These are phyloP conservation scores for Drosophila sordidula DNA, from an alignment of 2,888 invertebrate genomes.

Conservation along the genomic window DNA sequence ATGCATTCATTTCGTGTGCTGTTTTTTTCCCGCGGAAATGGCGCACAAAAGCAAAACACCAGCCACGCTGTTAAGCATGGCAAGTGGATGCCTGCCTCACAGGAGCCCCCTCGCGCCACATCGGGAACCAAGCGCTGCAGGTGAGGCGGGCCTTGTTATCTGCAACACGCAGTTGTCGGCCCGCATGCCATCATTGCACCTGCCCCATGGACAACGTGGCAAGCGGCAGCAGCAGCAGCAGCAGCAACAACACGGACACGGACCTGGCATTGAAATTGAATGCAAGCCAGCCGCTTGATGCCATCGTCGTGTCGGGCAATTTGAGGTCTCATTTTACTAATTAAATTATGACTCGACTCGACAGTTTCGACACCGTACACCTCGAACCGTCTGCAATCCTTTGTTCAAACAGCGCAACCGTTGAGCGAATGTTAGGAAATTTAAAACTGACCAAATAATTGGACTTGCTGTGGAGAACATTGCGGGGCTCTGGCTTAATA, in stretches of 20 bases:
- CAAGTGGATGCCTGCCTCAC: constrained; percentile 33
- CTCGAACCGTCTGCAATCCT: constrained; percentile 26
- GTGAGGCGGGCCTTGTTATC: constrained; percentile 57
- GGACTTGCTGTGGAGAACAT: background rate
- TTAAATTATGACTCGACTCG: constrained; percentile 73
- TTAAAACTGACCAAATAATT: constrained; percentile 17
- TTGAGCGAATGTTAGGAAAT: constrained; percentile 10
- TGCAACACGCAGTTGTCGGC: constrained; percentile 63
- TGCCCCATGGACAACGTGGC: constrained; percentile 22
- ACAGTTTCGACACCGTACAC: constrained; percentile 63
- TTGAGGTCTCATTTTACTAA: constrained; percentile 81
- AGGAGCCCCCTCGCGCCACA: constrained; percentile 3
- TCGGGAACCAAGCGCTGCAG: background rate
- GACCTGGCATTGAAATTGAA: constrained; percentile 63
- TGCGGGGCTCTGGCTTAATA: background rate
- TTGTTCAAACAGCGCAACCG: constrained; percentile 12
- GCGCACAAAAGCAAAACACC: constrained; percentile 65
- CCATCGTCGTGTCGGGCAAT: constrained; percentile 55
- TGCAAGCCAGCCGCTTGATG: constrained; percentile 40
- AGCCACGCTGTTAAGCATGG: constrained; percentile 41
- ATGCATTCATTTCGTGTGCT: constrained; percentile 70
- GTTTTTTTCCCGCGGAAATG: constrained; percentile 63
- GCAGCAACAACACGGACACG: constrained; percentile 15
- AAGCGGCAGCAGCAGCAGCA: constrained; percentile 6
- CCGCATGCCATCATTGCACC: constrained; percentile 44